Evolutionary conservation across 1,140 invertebrate species (phyloP).

Genomic region (Spodoptera frugiperda): DNA sequence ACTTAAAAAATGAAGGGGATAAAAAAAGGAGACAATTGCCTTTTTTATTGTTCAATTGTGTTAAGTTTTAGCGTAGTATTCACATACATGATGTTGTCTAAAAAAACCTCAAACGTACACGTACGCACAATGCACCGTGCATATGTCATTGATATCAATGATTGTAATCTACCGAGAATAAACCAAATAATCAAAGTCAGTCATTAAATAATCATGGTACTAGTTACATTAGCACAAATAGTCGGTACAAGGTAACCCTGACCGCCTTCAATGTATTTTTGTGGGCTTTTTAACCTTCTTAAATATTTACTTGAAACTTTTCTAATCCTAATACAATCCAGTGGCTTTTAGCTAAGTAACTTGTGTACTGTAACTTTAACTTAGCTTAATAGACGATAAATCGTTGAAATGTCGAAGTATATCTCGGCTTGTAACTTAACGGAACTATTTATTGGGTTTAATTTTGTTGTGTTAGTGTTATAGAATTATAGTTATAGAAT

Average conservation of each 20-base stretch:
- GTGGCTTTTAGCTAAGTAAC: conserved; percentile 20
- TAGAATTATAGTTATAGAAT: not conserved
- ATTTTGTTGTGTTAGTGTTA: not conserved
- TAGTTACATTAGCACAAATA: not conserved
- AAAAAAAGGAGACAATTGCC: no score
- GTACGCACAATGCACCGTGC: no score
- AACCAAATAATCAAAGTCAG: no score
- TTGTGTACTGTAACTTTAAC: conserved; percentile 24
- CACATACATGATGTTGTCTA: no score
- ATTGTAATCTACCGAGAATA: no score
- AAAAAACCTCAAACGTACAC: no score
- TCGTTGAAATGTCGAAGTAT: conserved; percentile 12
- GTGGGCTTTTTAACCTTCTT: not conserved
- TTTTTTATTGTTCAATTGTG: no score
- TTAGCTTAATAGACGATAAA: conserved; percentile 20
- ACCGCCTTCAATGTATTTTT: not conserved
- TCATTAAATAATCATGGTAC: not conserved
- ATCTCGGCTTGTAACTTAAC: conserved; percentile 9
- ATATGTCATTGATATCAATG: no score
- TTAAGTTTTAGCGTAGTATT: no score
- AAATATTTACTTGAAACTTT: conserved; percentile 11
- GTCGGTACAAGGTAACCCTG: not conserved
- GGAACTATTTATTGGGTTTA: conserved; percentile 13
- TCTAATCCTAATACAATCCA: conserved; percentile 26
- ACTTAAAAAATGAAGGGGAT: no score